Conservation (phyloP, 1,140 invertebrate species). For the Batillaria attramentaria region DNA sequence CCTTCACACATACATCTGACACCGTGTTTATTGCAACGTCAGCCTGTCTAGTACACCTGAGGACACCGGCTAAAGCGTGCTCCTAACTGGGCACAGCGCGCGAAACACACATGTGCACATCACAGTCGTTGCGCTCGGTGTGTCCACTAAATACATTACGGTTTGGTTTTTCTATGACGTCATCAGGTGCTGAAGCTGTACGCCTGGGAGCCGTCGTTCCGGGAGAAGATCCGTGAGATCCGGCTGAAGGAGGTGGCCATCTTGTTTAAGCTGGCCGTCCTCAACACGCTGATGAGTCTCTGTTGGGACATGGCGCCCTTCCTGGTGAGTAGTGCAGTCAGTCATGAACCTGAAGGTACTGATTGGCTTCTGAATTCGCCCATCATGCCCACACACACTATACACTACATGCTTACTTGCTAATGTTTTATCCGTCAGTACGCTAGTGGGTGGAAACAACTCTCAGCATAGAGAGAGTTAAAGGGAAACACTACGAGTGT, state of each 20-base stretch:
- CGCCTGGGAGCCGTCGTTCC: conserved; percentile 72
- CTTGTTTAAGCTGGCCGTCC: conserved; percentile 68
- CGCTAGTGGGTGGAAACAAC: not conserved
- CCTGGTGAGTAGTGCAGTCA: not conserved
- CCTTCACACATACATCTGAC: no score
- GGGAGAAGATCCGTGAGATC: conserved; percentile 69
- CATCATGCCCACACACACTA: no score
- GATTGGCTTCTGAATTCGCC: not conserved
- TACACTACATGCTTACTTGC: not conserved
- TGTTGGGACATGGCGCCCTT: conserved; percentile 9
- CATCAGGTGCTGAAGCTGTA: conserved; percentile 67
- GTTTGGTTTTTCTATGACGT: conserved; percentile 71
- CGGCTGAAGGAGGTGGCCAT: conserved; percentile 71
- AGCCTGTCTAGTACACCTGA: no score
- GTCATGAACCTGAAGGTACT: not conserved
- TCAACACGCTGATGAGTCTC: conserved; percentile 46
- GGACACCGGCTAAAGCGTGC: no score
- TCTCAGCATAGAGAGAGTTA: no score
- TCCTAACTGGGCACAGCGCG: no score
- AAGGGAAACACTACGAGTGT: no score
- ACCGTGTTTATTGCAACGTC: no score
- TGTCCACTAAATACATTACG: no score
- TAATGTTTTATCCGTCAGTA: not conserved
- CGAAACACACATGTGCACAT: no score
- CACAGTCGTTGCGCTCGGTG: no score